Conservation (phyloP, 1,140 invertebrate species). For the Zeugodacus cucurbitae region DNA sequence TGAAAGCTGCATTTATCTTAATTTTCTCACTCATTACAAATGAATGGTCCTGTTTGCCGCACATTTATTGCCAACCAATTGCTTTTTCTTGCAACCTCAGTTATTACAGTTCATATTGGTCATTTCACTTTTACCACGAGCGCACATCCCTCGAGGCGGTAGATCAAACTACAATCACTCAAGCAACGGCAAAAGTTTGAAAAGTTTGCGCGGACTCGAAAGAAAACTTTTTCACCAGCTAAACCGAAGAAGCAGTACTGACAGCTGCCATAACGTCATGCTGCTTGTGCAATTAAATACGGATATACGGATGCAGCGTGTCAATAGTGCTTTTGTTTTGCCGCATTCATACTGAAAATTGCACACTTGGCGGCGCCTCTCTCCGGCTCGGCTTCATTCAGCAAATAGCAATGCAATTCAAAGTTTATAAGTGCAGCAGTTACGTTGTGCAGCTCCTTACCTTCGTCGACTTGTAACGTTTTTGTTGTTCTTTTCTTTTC, state of each 20-base stretch:
- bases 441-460: background rate
- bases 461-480: background rate
- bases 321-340: constrained; percentile 11
- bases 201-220: background rate
- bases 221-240: background rate
- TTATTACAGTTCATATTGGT: background rate
- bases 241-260: background rate
- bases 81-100: background rate
- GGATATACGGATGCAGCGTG: background rate
- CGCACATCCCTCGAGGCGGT: background rate
- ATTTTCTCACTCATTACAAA: too few relatives aligned
- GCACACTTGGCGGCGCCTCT: background rate
- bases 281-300: background rate
- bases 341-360: constrained; percentile 21
- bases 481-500: background rate
- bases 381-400: background rate
- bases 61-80: background rate
- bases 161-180: background rate
- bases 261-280: background rate
- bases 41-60: too few relatives aligned
- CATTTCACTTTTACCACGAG: background rate
- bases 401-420: background rate
- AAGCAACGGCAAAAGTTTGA: background rate
- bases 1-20: too few relatives aligned
- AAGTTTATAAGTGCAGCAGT: background rate